Evolutionary conservation across 2,797 vertebrate species (phyloP).

Genomic region (Liasis olivaceus): DNA sequence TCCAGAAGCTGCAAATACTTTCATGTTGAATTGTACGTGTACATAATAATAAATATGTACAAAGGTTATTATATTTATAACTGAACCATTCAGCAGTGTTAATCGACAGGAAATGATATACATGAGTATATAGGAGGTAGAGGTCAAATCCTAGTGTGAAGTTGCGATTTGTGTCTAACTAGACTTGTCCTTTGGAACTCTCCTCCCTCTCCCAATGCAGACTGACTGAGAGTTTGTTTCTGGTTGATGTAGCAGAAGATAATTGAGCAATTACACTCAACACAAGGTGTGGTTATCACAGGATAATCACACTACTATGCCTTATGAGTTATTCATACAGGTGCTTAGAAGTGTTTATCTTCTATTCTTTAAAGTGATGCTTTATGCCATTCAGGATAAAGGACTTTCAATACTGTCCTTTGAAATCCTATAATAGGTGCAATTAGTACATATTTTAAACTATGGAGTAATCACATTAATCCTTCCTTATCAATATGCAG

Average conservation of each 20-base stretch:
- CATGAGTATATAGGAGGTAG: constrained; percentile 3
- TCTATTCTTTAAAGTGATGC: background rate
- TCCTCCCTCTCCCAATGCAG: background rate
- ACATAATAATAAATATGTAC: background rate
- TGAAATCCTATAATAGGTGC: background rate
- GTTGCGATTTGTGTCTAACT: constrained; percentile 4
- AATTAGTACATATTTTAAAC: background rate
- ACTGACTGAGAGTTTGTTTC: background rate
- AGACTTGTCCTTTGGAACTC: constrained; percentile 19
- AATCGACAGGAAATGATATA: constrained; percentile 36
- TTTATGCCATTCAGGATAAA: constrained; percentile 24
- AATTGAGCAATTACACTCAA: constrained; percentile 34
- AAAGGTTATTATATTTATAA: background rate
- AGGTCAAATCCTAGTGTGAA: constrained; percentile 21
- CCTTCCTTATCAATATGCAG: constrained; percentile 23
- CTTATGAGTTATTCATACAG: background rate
- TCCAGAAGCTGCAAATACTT: background rate
- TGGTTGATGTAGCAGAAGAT: constrained; percentile 33
- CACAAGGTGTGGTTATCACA: constrained; percentile 38
- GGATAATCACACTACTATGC: constrained; percentile 22
- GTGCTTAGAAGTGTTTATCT: constrained; percentile 31
- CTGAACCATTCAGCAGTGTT: constrained; percentile 16
- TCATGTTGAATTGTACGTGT: background rate
- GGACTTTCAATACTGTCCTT: background rate
- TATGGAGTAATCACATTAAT: background rate